Conservation (phyloP, 2,797 vertebrate species). For the Syngnathus rostellatus region DNA sequence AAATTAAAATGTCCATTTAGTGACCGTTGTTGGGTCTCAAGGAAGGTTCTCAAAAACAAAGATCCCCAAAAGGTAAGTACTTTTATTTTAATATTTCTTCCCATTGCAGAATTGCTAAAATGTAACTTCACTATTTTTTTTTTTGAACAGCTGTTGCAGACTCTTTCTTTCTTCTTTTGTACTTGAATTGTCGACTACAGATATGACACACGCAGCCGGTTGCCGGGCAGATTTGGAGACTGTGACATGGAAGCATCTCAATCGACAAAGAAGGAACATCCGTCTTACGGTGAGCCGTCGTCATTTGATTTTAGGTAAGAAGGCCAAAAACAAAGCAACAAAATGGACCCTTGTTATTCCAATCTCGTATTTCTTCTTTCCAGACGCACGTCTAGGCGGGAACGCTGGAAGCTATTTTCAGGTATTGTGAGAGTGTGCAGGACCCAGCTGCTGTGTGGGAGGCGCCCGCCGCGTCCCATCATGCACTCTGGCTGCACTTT, state of each 20-base stretch:
- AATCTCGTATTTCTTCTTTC: background rate
- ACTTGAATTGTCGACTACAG: background rate
- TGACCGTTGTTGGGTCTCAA: too few species aligned
- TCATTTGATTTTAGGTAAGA: background rate
- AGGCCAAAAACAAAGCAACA: background rate
- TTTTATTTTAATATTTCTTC: too few species aligned
- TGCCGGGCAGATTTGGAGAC: background rate
- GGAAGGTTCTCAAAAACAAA: too few species aligned
- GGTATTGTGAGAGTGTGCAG: conserved; percentile 23
- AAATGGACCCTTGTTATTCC: background rate
- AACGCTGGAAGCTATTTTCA: background rate
- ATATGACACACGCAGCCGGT: background rate
- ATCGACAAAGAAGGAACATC: background rate
- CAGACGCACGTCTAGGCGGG: background rate
- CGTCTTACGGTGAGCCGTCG: background rate
- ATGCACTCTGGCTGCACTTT: conserved; percentile 49
- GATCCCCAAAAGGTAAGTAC: too few species aligned
- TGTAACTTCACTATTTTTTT: too few species aligned
- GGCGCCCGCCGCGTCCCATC: conserved; percentile 49
- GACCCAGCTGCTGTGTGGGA: conserved; percentile 61
- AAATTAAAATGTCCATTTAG: too few species aligned
- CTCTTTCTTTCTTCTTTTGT: background rate
- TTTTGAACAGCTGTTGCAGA: too few species aligned
- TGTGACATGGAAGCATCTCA: background rate
- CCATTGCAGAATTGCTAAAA: too few species aligned